Base-by-base conservation (phyloP, 2,888 invertebrate species). In the Acrobasis repandana region DNA sequence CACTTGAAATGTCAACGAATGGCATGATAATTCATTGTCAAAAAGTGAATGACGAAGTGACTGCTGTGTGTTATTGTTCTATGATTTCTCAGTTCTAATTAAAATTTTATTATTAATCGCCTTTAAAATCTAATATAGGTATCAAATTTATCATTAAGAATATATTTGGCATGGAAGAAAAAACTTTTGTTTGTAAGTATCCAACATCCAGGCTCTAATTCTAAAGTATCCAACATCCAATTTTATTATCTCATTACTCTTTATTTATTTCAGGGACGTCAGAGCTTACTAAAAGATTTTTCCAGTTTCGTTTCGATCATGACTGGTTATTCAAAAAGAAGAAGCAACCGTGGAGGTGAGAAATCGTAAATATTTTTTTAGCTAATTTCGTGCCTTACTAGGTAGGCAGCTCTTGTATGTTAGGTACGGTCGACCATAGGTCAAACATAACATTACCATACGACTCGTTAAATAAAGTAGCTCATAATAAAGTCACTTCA, bases 291-390 rank as follows among this genome's bases (percentile, higher is more conserved):
- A 85, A 77, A 64, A 84, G 77, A 65, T 74, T 92, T 64, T 83
- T 92, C 61, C 74, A 85, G 64, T 70, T 91, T 50, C 81, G 91
- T 61, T 90, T 91, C 61, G 79, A 89, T 69, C 81, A 92, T 72
- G 88, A 90, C 57, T 82, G 81, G 82, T 74, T 92, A 34, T 93
- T 93, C 71, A 91, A 85, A 70, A 86, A 82, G 65, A 89, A 82
- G 69, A 91, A 90, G 65, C 91, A 89, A 65, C 88, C 92, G 9
- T 93, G 93, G 93, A 75, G 77, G 93, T 92, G 69, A 85, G 86
- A 33, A 11, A 50, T 34, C 15, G 34, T 10, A n/a, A 14, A 11
- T n/a, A 5, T 3, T 2, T 43, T 3, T 11, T 2, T n/a, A 43
- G 43, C n/a, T 43, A 3, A 14, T 43, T 14, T 28, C n/a, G 43